Evolutionary conservation across 2,888 invertebrate species (phyloP).

Genomic region (Cephus sareptanus): DNA sequence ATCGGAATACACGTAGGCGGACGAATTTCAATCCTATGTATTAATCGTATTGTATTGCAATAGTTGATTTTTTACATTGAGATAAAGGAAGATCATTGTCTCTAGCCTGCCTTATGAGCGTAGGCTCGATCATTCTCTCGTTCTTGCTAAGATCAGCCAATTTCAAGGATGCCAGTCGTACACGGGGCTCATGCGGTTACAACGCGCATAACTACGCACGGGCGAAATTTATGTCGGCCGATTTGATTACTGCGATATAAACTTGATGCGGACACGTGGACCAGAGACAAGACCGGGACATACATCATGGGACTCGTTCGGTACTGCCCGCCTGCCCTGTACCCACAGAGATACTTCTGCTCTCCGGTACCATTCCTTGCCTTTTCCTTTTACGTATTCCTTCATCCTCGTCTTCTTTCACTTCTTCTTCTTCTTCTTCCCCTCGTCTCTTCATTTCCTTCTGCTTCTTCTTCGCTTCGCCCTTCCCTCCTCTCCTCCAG

Average conservation of each 20-base stretch:
- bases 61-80: neutral
- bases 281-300: conserved; percentile 61
- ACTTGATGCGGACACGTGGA: conserved; percentile 59
- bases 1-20: neutral
- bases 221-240: conserved; percentile 57
- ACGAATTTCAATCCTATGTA: neutral
- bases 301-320: conserved; percentile 61
- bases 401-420: neutral
- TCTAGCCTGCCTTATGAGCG: neutral
- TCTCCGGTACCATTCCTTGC: conserved; percentile 35
- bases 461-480: conserved; percentile 20
- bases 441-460: conserved; percentile 15
- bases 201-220: conserved; percentile 56
- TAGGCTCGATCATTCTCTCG: neutral
- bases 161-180: neutral
- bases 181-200: neutral
- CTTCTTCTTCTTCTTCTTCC: neutral
- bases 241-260: conserved; percentile 66
- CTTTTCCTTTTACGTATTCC: conserved; percentile 7
- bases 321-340: conserved; percentile 37
- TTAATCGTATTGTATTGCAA: neutral
- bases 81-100: neutral
- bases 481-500: conserved; percentile 29
- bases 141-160: neutral
- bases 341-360: conserved; percentile 12